Base-by-base conservation (phyloP, 2,888 invertebrate species). In the Xanthia icteritia region DNA sequence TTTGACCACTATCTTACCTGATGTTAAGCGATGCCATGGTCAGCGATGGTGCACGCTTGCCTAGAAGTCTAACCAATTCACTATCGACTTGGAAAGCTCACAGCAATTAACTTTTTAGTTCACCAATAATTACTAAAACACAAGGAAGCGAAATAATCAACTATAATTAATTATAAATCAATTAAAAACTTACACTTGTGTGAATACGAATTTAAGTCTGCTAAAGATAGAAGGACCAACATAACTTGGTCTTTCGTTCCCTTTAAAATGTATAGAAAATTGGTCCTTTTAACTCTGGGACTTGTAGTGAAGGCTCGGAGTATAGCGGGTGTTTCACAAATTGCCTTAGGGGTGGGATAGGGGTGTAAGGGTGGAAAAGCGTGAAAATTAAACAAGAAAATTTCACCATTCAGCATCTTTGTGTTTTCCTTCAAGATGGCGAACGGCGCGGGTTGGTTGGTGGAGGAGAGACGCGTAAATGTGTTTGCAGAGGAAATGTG, bases 321-420 rank as follows among this genome's bases (percentile, higher is more conserved):
- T 82, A 80, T 13, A 61, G 80, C 91, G 93, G 94, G 87, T 77
- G 89, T 70, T 82, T 86, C 79, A 80, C 77, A 92, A 92, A 92
- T 92, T 92, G 93, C 93, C 87, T 88, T 60, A 61, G 81, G 79
- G 82, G 70, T 66, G 79, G 73, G 82, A 45, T 85, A 79, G 79
- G 86, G 86, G 84, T 82, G 80, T 77, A 61, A 89, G 92, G 92
- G 92, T 89, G 94, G 94, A 94, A 94, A 94, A 95, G 94, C 94
- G 95, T 93, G 96, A 96, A 96, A 96, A 96, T 96, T 96, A 96
- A 95, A 96, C 95, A 95, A 96, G 96, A 96, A 96, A 96, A 96
- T 96, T 96, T 95, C 95, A 88, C 94, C 93, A 95, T 95, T 96
- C 96, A 95, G 94, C 96, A 96, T 96, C 96, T 96, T 96, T 96